These are phyloP conservation scores for Trachops cirrhosus DNA, from an alignment of 2,797 vertebrate genomes.

Conservation along the genomic window DNA sequence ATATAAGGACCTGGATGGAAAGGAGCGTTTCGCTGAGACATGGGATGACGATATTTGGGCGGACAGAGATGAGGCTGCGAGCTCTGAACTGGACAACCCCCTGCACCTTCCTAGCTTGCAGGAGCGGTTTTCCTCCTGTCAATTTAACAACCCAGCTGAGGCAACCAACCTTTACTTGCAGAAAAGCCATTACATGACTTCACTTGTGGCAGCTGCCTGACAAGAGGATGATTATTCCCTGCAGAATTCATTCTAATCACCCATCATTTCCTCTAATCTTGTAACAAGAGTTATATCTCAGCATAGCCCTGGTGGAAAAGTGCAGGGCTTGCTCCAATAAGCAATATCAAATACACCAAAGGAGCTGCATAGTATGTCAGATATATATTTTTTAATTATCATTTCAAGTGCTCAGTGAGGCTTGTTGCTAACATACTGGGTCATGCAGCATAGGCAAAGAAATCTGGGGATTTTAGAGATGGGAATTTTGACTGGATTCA, in stretches of 20 bases:
- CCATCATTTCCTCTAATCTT: neutral
- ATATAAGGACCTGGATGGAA: neutral
- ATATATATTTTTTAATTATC: neutral
- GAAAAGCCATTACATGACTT: neutral
- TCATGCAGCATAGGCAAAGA: neutral
- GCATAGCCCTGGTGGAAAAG: neutral
- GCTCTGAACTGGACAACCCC: neutral
- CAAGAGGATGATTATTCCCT: neutral
- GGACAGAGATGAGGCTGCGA: neutral
- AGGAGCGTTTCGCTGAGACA: neutral
- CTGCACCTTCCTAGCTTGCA: neutral
- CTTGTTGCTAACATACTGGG: neutral
- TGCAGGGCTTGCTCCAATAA: neutral
- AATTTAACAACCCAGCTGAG: neutral
- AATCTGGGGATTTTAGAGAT: neutral
- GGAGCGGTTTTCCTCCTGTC: neutral
- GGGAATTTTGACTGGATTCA: neutral
- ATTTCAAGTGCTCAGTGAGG: neutral
- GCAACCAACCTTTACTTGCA: neutral
- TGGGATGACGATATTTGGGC: neutral
- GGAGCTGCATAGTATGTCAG: neutral
- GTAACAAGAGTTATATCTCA: neutral
- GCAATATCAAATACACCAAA: neutral
- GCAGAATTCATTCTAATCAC: neutral
- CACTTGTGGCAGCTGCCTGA: neutral